These are phyloP conservation scores for Alces alces DNA, from an alignment of 2,113 vertebrate species.

Conservation along the genomic window DNA sequence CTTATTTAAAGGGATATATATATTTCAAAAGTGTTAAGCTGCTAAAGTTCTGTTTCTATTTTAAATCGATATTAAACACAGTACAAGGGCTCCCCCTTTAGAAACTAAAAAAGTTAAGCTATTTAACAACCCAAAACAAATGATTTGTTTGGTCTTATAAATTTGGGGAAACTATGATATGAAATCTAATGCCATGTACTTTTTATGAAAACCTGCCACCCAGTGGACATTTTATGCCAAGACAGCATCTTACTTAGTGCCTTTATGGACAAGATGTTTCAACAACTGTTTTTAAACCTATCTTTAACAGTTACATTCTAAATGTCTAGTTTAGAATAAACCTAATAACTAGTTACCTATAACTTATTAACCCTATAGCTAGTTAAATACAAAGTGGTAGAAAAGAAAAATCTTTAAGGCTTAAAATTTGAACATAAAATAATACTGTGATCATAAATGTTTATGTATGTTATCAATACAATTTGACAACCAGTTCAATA, in stretches of 20 bases:
- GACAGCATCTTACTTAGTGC: background rate
- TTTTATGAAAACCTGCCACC: conserved; percentile 52
- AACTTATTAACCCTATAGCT: background rate
- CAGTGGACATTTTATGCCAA: conserved; percentile 20
- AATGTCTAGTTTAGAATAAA: background rate
- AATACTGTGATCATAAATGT: background rate
- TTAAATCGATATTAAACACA: background rate
- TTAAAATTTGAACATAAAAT: background rate
- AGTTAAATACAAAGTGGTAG: background rate
- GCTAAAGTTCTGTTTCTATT: background rate
- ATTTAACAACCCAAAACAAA: background rate
- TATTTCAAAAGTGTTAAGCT: background rate
- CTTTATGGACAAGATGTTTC: background rate
- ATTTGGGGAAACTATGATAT: background rate
- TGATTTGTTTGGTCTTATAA: background rate
- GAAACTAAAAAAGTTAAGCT: background rate
- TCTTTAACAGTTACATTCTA: background rate
- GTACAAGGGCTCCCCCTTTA: background rate
- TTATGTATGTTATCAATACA: background rate
- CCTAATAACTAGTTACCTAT: background rate
- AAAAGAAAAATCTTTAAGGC: background rate
- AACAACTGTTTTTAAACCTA: background rate
- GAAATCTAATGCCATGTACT: background rate
- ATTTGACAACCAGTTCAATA: background rate
- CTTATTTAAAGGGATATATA: background rate